A percentile compares a stretch with the other conserved stretches of the same genome.
phyloP scores from a whole-genome alignment of 2,888 invertebrate species.

The Hemithea aestivaria region DNA sequence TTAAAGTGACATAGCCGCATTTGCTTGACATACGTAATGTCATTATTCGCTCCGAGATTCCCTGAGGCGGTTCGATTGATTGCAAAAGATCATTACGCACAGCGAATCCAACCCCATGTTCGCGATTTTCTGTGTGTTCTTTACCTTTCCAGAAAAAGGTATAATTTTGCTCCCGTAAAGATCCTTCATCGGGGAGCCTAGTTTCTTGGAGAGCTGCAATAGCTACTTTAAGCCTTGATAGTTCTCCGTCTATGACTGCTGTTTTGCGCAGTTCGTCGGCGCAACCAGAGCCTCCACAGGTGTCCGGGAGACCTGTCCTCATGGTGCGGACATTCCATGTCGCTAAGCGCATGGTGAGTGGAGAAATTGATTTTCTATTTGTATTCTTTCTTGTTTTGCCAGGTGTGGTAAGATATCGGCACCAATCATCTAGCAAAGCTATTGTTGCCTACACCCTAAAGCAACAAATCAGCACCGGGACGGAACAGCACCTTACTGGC shows the following conservation, averaged over 20 bases:
- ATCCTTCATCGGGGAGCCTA: constrained; percentile 15
- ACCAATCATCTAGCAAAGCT: constrained; percentile 6
- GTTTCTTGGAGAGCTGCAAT: constrained; percentile 23
- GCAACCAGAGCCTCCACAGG: constrained; percentile 6
- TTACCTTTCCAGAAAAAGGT: constrained; percentile 16
- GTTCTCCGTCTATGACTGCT: constrained; percentile 14
- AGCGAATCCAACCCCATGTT: constrained; percentile 20
- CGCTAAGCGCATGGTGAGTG: constrained; percentile 8
- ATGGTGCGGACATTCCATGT: constrained; percentile 19
- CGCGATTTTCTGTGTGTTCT: constrained; percentile 1
- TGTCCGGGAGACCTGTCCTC: constrained; percentile 4
- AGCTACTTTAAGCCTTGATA: constrained; percentile 9
- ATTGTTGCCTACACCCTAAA: constrained; percentile 14
- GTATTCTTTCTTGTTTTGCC: constrained; percentile 1
- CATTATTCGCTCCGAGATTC: constrained; percentile 16
- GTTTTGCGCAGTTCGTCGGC: constrained; percentile 6
- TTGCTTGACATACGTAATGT: constrained; percentile 2
- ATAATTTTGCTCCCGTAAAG: constrained; percentile 13
- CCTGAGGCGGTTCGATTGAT: constrained; percentile 3
- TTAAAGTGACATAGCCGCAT: constrained; percentile 8
- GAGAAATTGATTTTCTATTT: not conserved
- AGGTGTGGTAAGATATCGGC: constrained; percentile 1
- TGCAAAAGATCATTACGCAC: constrained; percentile 9
- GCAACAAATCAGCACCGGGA: constrained; percentile 10
- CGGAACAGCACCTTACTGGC: no score